A percentile compares a stretch with the other conserved stretches of the same genome.
Evolutionary conservation across 2,888 invertebrate genomes (phyloP).

Genomic region (Microctonus aethiopoides): DNA sequence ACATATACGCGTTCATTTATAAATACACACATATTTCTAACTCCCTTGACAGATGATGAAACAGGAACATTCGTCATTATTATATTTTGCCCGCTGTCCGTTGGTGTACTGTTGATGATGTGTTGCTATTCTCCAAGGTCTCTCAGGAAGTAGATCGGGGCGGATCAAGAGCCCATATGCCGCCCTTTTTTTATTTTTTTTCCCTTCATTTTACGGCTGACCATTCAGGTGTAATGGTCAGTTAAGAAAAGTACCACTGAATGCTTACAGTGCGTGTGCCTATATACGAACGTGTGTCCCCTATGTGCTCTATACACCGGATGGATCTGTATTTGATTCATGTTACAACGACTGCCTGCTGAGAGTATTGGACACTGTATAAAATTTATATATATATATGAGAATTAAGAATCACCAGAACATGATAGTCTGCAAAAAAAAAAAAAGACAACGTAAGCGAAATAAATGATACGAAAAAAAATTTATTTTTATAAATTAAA

Average conservation of each 20-base stretch:
- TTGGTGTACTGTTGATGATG: not conserved
- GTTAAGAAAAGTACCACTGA: constrained; percentile 63
- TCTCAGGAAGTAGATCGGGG: constrained; percentile 65
- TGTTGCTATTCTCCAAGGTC: constrained; percentile 48
- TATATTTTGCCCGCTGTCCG: constrained; percentile 35
- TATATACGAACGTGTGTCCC: not conserved
- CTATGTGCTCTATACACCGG: no score
- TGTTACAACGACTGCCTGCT: constrained; percentile 38
- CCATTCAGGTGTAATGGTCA: constrained; percentile 67
- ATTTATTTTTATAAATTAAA: no score
- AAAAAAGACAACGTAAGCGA: not conserved
- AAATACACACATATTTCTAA: not conserved
- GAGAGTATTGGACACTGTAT: constrained; percentile 27
- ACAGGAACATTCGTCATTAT: constrained; percentile 59
- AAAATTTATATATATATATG: no score
- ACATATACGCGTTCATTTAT: not conserved
- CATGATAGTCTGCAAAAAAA: not conserved
- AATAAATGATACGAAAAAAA: not conserved
- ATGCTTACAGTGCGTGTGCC: not conserved
- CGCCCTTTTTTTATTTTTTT: no score
- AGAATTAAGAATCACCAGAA: no score
- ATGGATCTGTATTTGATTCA: not conserved
- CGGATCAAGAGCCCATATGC: constrained; percentile 61
- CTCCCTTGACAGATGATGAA: constrained; percentile 2
- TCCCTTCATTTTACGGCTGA: constrained; percentile 55